phyloP scores from a whole-genome alignment of 2,888 invertebrate species.

The Punctoribates punctum region DNA sequence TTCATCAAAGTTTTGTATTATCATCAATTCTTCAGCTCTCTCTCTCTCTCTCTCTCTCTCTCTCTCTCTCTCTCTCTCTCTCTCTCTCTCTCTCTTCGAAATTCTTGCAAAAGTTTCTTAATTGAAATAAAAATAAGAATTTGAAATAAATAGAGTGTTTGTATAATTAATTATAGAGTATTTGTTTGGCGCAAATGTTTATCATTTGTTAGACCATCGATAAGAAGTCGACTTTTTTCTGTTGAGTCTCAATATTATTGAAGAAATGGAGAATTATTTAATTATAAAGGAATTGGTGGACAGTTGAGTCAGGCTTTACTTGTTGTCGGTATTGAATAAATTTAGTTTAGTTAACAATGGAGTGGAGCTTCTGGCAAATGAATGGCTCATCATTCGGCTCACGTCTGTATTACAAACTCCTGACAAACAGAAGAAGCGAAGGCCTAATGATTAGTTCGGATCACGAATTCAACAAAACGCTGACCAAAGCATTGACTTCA shows the following conservation, averaged over 20 bases:
- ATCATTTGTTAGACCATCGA: neutral
- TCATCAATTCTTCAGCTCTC: neutral
- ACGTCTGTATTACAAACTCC: conserved; percentile 29
- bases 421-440: conserved; percentile 25
- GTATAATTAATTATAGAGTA: neutral
- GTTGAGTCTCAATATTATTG: neutral
- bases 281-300: conserved; percentile 12
- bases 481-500: conserved; percentile 26
- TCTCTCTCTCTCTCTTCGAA: neutral
- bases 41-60: conserved; percentile 8
- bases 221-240: neutral
- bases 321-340: conserved; percentile 13
- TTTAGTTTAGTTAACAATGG: conserved; percentile 18
- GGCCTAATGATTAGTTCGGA: conserved; percentile 24
- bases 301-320: neutral
- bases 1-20: too few species aligned
- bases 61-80: conserved; percentile 13
- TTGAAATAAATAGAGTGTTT: neutral
- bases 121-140: neutral
- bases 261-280: conserved; percentile 12
- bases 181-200: neutral
- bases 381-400: conserved; percentile 10
- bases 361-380: neutral
- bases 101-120: neutral
- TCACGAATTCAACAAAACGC: conserved; percentile 14